Evolutionary conservation across 2,888 invertebrate genomes (phyloP), one percentile per base, ranked within the genome.

Genomic region (Eumacrocentrus americanus): DNA sequence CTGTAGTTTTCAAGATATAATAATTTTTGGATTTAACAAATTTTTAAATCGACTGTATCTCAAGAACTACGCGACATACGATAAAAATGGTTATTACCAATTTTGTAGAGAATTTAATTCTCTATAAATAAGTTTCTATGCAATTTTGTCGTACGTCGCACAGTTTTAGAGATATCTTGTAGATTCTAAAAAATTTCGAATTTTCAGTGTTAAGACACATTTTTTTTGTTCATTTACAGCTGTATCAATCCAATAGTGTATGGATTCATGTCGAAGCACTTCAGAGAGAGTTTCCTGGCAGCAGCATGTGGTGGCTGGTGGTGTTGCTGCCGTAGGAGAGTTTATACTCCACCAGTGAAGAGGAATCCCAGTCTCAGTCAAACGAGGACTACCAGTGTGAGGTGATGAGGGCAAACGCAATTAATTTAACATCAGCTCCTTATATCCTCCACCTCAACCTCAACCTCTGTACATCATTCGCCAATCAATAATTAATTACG

Each of bases 191-290:
- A n/a, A n/a, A n/a, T n/a, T n/a, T n/a, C n/a, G n/a, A n/a, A n/a
- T n/a, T 29, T 29, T 29, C 29, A 29, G 4, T 29, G 9, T 29
- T n/a, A n/a, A n/a, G n/a, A n/a, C n/a, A 7, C 5, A 46, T 22
- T 46, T 23, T 11, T 46, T n/a, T 14, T 2, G 7, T 16, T 7
- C 3, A 16, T 23, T 42, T 54, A 38, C 67, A 89, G 89, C 72
- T 89, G 89, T 76, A 84, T 89, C 67, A 90, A 90, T 78, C 90
- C 90, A 3, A 84, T 90, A 38, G 85, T 90, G 29, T 90, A 90
- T 74, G 89, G 89, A 22, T 90, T 90, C 79, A 89, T 90, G 87
- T 89, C 89, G 40, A 85, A 86, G 71, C 88, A 86, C 78, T 89
- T 89, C 77, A 81, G 89, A 2, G 85, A 85, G 66, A 85, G 85